Percentiles rank a stretch among this genome's conserved stretches.
Evolutionary conservation across 2,888 invertebrate species (phyloP).

Genomic region (Noctuana brunneofusca): DNA sequence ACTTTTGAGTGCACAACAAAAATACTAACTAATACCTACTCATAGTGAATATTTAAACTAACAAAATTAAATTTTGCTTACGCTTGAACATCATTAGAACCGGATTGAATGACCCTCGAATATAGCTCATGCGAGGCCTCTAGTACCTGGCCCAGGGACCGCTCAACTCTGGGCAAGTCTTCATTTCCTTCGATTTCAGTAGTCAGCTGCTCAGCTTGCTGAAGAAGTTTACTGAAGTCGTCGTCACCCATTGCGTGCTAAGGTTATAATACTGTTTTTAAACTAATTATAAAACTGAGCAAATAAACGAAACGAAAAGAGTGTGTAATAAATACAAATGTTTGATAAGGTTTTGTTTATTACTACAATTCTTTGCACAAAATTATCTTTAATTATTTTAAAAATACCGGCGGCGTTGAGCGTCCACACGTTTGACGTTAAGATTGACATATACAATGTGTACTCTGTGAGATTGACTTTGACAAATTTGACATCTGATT

Average conservation of each 20-base stretch:
- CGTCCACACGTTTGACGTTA: no score
- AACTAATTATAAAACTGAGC: neutral
- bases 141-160: slow-evolving; percentile 94
- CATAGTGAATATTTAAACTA: no score
- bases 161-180: slow-evolving; percentile 92
- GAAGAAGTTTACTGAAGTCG: slow-evolving; percentile 93
- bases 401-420: no score
- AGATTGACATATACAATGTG: no score
- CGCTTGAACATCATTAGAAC: slow-evolving; percentile 96
- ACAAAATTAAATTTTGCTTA: slow-evolving; percentile 67
- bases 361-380: no score
- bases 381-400: no score
- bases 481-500: no score
- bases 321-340: neutral
- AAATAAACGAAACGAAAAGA: neutral
- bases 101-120: slow-evolving; percentile 92
- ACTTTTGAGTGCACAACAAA: no score
- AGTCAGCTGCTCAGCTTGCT: slow-evolving; percentile 95
- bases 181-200: slow-evolving; percentile 93
- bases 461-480: no score
- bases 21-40: no score
- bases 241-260: slow-evolving; percentile 68
- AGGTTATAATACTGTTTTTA: slow-evolving; percentile 53
- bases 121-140: slow-evolving; percentile 95
- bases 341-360: no score